phyloP scores from a whole-genome alignment of 2,113 vertebrate genomes.

The Antechinus stuartii region DNA sequence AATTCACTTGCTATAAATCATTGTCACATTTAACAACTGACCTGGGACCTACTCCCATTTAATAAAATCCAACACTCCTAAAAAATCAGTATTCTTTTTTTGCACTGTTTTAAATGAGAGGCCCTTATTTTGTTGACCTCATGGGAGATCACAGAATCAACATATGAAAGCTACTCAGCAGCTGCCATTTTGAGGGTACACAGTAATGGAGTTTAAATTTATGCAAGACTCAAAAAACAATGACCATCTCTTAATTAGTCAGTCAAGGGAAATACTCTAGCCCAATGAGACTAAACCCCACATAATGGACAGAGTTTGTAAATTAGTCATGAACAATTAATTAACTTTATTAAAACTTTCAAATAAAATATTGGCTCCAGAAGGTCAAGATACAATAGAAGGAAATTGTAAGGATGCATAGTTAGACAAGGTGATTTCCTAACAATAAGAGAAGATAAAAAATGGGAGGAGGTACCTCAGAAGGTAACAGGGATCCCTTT shows the following conservation, averaged over 20 bases:
- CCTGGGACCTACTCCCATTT: neutral
- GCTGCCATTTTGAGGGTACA: neutral
- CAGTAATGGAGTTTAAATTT: neutral
- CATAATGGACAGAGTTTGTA: slow-evolving; percentile 11
- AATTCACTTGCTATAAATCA: slow-evolving; percentile 10
- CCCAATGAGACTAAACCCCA: slow-evolving; percentile 17
- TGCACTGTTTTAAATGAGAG: slow-evolving; percentile 2
- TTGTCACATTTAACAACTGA: slow-evolving; percentile 11
- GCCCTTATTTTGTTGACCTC: neutral
- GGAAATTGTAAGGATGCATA: neutral
- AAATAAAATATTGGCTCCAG: neutral
- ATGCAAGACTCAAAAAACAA: slow-evolving; percentile 9
- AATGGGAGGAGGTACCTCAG: neutral
- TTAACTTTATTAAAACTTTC: neutral
- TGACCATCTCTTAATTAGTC: neutral
- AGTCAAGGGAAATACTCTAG: neutral
- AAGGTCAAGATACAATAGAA: neutral
- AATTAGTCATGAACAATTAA: neutral
- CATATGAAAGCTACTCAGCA: neutral
- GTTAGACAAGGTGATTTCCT: neutral
- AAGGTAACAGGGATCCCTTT: neutral
- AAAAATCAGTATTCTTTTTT: neutral
- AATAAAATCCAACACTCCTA: neutral
- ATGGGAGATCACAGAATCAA: slow-evolving; percentile 11
- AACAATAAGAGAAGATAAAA: neutral